Conservation (phyloP, 2,797 vertebrate species). For the Artibeus jamaicensis region DNA sequence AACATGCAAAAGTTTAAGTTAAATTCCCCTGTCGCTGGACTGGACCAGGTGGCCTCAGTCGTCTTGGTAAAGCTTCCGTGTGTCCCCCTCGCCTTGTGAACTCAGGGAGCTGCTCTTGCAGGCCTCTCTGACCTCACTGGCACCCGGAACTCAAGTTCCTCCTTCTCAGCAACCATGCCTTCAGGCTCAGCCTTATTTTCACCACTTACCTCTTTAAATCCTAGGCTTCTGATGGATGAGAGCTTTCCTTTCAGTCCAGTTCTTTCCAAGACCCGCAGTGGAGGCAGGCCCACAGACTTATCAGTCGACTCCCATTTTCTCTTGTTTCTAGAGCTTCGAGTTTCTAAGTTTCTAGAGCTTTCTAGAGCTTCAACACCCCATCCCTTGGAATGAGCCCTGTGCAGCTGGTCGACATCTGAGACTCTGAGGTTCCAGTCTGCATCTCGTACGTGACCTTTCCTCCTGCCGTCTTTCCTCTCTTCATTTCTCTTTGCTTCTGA, state of each 20-base stretch:
- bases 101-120: no score
- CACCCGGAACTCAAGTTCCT: neutral
- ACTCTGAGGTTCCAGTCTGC: neutral
- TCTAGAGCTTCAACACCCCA: neutral
- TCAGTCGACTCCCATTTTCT: neutral
- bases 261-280: neutral
- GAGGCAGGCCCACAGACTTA: neutral
- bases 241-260: neutral
- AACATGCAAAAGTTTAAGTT: neutral
- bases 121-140: accelerated
- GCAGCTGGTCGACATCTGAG: accelerated
- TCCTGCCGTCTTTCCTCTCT: neutral
- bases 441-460: neutral
- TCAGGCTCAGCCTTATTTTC: neutral
- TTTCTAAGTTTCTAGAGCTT: no score
- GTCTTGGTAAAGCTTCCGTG: neutral
- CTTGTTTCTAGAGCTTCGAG: neutral
- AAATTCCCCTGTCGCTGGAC: neutral
- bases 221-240: neutral
- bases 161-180: accelerated
- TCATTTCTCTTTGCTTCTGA: neutral
- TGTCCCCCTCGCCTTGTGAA: accelerated
- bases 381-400: accelerated
- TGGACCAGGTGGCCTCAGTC: neutral
- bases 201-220: neutral